Evolutionary conservation across 2,888 invertebrate genomes (phyloP).

Genomic region (Cremastinae sp.): DNA sequence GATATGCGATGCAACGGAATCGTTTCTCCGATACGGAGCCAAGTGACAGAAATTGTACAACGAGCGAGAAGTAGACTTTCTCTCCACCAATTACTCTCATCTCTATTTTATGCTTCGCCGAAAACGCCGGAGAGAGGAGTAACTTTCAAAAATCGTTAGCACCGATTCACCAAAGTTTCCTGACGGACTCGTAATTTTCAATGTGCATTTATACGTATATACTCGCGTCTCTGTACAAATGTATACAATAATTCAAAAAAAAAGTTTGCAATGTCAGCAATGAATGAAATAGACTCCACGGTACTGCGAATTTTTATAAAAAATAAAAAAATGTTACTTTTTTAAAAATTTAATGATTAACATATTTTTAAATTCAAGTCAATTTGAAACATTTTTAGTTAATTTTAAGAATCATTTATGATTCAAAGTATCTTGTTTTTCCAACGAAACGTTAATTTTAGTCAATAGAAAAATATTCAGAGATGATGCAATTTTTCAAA

Average conservation of each 20-base stretch:
- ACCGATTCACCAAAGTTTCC: conserved; percentile 61
- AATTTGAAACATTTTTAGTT: too few species aligned
- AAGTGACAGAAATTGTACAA: conserved; percentile 34
- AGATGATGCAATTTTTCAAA: too few species aligned
- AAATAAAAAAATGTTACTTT: too few species aligned
- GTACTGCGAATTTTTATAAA: too few species aligned
- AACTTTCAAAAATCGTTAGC: conserved; percentile 65
- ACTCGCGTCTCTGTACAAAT: not conserved
- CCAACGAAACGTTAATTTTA: too few species aligned
- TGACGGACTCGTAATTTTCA: conserved; percentile 43
- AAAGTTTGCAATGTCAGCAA: not conserved
- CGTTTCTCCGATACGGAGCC: conserved; percentile 48
- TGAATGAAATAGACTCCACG: conserved; percentile 1
- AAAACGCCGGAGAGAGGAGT: conserved; percentile 40
- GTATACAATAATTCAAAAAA: not conserved
- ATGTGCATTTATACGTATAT: not conserved
- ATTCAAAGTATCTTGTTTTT: too few species aligned
- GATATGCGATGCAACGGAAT: conserved; percentile 30
- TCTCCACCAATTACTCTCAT: conserved; percentile 41
- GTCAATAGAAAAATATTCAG: conserved; percentile 6
- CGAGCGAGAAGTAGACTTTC: conserved; percentile 57
- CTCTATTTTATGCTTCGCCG: conserved; percentile 32
- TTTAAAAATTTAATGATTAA: too few species aligned
- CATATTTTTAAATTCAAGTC: too few species aligned
- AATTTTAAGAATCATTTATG: too few species aligned